Evolutionary conservation across 2,797 vertebrate species (phyloP).

Genomic region (Tinamus major): DNA sequence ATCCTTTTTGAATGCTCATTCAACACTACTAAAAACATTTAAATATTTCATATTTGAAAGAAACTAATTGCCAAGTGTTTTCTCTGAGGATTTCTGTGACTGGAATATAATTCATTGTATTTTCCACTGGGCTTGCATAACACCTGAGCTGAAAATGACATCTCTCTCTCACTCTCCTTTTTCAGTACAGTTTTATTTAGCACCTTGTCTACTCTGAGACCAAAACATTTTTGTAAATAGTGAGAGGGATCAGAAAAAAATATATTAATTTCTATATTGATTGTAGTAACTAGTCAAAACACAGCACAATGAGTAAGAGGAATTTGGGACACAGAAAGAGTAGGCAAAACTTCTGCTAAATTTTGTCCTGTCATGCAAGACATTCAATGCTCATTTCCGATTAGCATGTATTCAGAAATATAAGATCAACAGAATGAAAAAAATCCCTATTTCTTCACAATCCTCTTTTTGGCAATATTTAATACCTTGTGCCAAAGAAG

Average conservation of each 20-base stretch:
- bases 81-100: neutral
- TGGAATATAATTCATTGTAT: neutral
- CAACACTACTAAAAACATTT: constrained; percentile 8
- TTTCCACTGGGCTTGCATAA: neutral
- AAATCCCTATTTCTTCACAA: neutral
- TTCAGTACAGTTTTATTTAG: neutral
- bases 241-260: neutral
- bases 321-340: neutral
- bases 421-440: neutral
- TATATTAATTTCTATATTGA: neutral
- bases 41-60: constrained; percentile 20
- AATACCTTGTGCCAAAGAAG: neutral
- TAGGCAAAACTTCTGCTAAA: neutral
- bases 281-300: neutral
- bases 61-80: neutral
- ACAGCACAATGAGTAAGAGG: neutral
- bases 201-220: neutral
- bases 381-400: neutral
- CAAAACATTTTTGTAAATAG: neutral
- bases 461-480: neutral
- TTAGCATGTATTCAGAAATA: neutral
- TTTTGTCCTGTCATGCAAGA: neutral
- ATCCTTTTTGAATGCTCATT: constrained; percentile 7
- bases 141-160: neutral
- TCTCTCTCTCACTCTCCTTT: neutral